Evolutionary conservation across 2,113 vertebrate species (phyloP).

Genomic region (Syngnathus scovelli): DNA sequence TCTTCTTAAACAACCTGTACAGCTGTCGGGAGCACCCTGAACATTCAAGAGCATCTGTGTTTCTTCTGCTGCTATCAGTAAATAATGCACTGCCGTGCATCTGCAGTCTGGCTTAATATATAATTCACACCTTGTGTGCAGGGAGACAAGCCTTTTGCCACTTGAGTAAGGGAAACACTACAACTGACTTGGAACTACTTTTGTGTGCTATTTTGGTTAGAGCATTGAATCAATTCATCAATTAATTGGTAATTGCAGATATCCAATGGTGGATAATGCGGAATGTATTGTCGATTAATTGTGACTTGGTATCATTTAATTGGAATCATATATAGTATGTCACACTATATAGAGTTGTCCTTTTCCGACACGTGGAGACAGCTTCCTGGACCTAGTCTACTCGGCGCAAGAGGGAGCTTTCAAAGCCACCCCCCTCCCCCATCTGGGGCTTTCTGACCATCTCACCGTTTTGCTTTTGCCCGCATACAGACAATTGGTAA

Average conservation of each 20-base stretch:
- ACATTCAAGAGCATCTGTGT: conserved; percentile 28
- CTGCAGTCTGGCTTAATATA: conserved; percentile 38
- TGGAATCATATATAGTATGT: not conserved
- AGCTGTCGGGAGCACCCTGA: conserved; percentile 24
- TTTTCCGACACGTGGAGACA: no score
- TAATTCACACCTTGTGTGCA: conserved; percentile 45
- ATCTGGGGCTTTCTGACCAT: no score
- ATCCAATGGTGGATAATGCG: not conserved
- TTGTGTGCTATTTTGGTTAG: not conserved
- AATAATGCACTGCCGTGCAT: conserved; percentile 50
- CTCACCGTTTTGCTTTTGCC: no score
- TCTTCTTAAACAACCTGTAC: conserved; percentile 14
- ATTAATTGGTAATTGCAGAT: not conserved
- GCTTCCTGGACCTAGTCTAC: no score
- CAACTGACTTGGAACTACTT: conserved; percentile 7
- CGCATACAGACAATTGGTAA: no score
- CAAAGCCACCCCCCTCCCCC: no score
- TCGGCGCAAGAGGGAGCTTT: no score
- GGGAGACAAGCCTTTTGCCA: conserved; percentile 20
- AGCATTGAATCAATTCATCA: not conserved
- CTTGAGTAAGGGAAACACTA: conserved; percentile 5
- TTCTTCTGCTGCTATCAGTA: conserved; percentile 37
- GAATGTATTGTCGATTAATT: not conserved
- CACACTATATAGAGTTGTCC: not conserved
- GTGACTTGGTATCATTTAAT: not conserved